A percentile compares a stretch with the other conserved stretches of the same genome.
phyloP scores from a whole-genome alignment of 2,113 vertebrate species.

The Burhinus bistriatus region DNA sequence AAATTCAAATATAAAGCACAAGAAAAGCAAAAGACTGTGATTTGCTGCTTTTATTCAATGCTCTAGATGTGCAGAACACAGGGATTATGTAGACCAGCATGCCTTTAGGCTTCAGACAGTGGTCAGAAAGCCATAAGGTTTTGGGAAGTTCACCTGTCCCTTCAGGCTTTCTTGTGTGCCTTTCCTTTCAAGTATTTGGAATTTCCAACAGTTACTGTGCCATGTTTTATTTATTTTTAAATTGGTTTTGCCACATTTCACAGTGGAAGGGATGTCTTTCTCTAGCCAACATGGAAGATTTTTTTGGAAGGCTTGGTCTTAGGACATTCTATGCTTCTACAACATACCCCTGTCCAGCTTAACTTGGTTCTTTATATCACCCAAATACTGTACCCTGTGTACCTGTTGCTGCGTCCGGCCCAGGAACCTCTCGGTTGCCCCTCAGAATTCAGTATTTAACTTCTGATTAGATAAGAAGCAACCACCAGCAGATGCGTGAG shows the following conservation, averaged over 20 bases:
- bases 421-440: background rate
- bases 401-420: background rate
- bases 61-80: background rate
- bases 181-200: background rate
- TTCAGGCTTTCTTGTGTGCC: background rate
- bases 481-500: background rate
- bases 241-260: background rate
- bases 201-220: background rate
- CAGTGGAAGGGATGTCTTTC: background rate
- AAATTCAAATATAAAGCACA: background rate
- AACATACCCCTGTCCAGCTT: background rate
- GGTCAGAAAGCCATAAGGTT: background rate
- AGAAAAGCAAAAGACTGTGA: background rate
- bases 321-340: background rate
- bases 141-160: background rate
- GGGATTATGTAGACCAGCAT: background rate
- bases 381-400: background rate
- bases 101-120: background rate
- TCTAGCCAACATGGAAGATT: background rate
- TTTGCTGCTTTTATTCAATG: background rate
- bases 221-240: background rate
- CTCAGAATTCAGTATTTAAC: background rate
- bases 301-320: background rate
- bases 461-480: background rate
- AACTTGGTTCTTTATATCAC: background rate